These are phyloP conservation scores for Taurulus bubalis DNA, from an alignment of 2,113 vertebrate genomes.

Conservation along the genomic window DNA sequence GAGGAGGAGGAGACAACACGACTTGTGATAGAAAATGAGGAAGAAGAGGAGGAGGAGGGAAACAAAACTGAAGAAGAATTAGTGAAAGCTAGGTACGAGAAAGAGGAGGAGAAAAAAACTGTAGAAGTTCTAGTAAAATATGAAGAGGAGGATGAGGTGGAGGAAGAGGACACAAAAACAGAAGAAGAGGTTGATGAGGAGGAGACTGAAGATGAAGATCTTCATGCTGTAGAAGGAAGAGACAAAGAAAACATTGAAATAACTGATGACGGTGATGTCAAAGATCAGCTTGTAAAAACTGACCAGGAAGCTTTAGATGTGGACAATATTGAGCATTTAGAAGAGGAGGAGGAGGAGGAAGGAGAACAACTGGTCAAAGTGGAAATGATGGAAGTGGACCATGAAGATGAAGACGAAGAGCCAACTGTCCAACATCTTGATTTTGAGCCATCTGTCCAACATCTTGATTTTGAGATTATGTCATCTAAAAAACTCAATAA, in stretches of 20 bases:
- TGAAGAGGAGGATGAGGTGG: background rate
- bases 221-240: conserved; percentile 12
- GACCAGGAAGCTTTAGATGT: conserved; percentile 10
- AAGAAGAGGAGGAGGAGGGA: conserved; percentile 13
- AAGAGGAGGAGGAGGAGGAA: conserved; percentile 30
- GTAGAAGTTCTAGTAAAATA: background rate
- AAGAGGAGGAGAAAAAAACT: background rate
- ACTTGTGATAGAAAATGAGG: too few relatives aligned
- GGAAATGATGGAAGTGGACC: background rate
- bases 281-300: conserved; percentile 17
- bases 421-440: conserved; percentile 22
- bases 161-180: background rate
- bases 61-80: background rate
- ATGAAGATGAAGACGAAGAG: conserved; percentile 12
- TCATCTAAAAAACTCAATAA: conserved; percentile 23
- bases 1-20: conserved; percentile 8
- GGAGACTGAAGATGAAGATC: background rate
- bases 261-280: conserved; percentile 3
- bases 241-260: background rate
- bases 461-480: conserved; percentile 31
- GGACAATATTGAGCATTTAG: background rate
- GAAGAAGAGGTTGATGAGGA: background rate
- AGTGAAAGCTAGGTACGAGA: background rate
- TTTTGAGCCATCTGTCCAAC: conserved; percentile 19
- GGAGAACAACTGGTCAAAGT: conserved; percentile 1